These are phyloP conservation scores for Chorisops tibialis DNA, from an alignment of 2,888 invertebrate species.

Conservation along the genomic window DNA sequence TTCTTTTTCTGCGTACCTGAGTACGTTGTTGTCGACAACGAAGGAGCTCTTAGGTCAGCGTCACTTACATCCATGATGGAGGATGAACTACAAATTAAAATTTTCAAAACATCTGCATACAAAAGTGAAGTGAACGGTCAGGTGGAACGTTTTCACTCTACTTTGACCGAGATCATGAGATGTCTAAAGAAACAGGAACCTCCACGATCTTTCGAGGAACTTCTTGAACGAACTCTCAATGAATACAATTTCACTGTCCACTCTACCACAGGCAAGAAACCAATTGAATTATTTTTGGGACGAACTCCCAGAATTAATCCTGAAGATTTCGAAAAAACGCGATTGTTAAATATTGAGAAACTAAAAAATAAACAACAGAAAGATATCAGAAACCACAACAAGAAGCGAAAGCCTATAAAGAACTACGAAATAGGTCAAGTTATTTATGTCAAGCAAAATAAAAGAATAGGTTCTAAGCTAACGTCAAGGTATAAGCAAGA, in stretches of 20 bases:
- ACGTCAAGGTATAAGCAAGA: slow-evolving; percentile 26
- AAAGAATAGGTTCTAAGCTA: slow-evolving; percentile 31
- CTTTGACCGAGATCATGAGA: slow-evolving; percentile 2
- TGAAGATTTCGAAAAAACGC: slow-evolving; percentile 28
- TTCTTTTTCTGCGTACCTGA: slow-evolving; percentile 20
- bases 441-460: slow-evolving; percentile 32
- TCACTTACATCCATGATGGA: slow-evolving; percentile 7
- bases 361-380: slow-evolving; percentile 28
- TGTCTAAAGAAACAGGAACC: neutral
- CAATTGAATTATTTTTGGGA: slow-evolving; percentile 25
- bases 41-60: slow-evolving; percentile 15
- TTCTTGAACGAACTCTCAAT: slow-evolving; percentile 1
- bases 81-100: slow-evolving; percentile 3
- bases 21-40: slow-evolving; percentile 22
- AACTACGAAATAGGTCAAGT: slow-evolving; percentile 28
- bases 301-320: slow-evolving; percentile 26
- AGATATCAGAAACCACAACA: slow-evolving; percentile 32
- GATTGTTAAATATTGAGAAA: slow-evolving; percentile 27
- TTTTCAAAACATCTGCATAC: neutral
- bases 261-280: slow-evolving; percentile 29
- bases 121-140: slow-evolving; percentile 14
- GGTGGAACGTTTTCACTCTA: slow-evolving; percentile 2
- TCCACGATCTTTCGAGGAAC: neutral
- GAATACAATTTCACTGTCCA: slow-evolving; percentile 29
- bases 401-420: slow-evolving; percentile 29